Percentiles rank a stretch among this genome's conserved stretches.
These are phyloP conservation scores for Aphelocoma coerulescens DNA, from an alignment of 2,113 vertebrate species.

Conservation along the genomic window DNA sequence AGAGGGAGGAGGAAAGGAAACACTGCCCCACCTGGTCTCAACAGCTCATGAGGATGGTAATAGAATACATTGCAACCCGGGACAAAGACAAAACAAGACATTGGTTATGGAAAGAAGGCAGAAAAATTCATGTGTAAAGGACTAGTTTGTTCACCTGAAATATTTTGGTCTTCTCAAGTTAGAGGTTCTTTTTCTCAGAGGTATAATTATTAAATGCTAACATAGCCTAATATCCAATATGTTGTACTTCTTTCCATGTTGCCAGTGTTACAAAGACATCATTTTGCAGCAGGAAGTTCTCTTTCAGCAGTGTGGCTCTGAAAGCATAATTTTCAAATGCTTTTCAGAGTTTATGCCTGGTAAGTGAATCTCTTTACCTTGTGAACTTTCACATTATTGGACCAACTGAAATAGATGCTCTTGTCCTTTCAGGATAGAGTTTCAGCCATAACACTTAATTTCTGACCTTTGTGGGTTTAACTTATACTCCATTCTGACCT, in stretches of 20 bases:
- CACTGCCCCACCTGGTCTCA: no score
- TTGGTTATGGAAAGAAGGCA: not conserved
- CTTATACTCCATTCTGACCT: constrained; percentile 6
- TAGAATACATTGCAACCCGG: no score
- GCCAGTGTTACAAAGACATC: not conserved
- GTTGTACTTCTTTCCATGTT: not conserved
- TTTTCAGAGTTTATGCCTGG: not conserved
- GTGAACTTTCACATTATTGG: constrained; percentile 36
- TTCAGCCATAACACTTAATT: constrained; percentile 37
- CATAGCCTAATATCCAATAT: not conserved
- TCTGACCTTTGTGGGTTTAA: constrained; percentile 31
- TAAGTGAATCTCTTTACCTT: not conserved
- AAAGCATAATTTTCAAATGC: not conserved
- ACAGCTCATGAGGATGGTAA: no score
- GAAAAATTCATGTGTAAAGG: not conserved
- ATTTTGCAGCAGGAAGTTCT: not conserved
- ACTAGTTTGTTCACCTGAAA: not conserved
- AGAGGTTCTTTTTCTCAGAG: not conserved
- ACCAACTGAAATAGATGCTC: not conserved
- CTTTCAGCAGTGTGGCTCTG: not conserved
- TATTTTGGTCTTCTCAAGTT: not conserved
- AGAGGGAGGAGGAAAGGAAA: no score
- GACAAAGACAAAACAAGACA: not conserved
- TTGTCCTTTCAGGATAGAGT: constrained; percentile 30
- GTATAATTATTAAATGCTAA: not conserved